A percentile compares a stretch with the other conserved stretches of the same genome.
These are phyloP conservation scores for Illadopsis cleaveri DNA, from an alignment of 2,113 vertebrate species.

Conservation along the genomic window DNA sequence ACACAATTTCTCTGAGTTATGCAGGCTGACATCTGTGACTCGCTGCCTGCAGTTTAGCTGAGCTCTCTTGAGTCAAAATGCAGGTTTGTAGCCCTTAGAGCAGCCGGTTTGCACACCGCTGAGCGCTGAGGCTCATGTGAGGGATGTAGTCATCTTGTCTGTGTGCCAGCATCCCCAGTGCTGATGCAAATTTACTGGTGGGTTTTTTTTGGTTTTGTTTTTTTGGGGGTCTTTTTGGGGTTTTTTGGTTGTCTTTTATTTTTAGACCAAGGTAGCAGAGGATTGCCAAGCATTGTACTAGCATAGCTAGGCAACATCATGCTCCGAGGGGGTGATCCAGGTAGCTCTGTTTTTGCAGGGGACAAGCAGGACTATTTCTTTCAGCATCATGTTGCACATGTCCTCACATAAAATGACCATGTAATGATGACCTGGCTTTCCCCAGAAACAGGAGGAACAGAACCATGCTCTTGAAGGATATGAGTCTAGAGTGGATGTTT, in stretches of 20 bases:
- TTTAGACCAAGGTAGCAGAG: background rate
- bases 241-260: background rate
- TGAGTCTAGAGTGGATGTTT: background rate
- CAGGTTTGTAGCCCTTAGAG: background rate
- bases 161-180: background rate
- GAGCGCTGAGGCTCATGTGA: fast-evolving
- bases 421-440: background rate
- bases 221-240: background rate
- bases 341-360: background rate
- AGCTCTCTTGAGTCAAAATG: background rate
- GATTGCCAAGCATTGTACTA: background rate
- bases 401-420: background rate
- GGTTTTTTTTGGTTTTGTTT: background rate
- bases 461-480: background rate
- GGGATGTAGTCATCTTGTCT: background rate
- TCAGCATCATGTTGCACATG: background rate
- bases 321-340: fast-evolving
- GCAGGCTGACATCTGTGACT: background rate
- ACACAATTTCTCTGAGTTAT: background rate
- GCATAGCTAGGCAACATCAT: background rate
- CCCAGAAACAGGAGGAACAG: background rate
- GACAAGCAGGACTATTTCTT: background rate
- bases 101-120: background rate
- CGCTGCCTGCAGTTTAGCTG: background rate
- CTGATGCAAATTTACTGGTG: background rate